Base-by-base conservation (phyloP, 2,888 invertebrate species). In the Latrodectus hesperus region DNA sequence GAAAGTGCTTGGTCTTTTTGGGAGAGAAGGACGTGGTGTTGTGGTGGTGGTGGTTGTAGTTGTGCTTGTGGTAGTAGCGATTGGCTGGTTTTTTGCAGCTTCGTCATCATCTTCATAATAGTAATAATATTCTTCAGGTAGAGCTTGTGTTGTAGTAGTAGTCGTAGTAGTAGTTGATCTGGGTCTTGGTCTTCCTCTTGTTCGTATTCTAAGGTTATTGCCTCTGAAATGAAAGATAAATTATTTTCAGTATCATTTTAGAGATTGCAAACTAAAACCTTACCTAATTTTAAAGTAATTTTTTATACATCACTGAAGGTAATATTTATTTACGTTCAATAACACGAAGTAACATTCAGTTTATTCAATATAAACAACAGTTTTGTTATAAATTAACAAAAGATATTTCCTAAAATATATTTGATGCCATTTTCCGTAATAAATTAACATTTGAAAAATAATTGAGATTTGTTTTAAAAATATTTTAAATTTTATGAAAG, bases 51-150 rank as follows among this genome's bases (percentile, higher is more conserved):
- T 72, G 92, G 83, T 88, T 6, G 83, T 88, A 14, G 90, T 88
- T 89, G 93, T 52, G 92, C 92, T 90, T 92, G 93, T 22, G 92
- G 91, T 90, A 9, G 89, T 90, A 65, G 88, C 77, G 16, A 86
- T 82, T n/a, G 83, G 80, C 16, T 84, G 51, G 4, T 90, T 71
- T 12, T 88, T 38, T 14, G 89, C 68, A 5, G 89, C 22, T 17
- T 88, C 88, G 11, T 90, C 90, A 10, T 89, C 88, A 60, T 89
- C 88, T 53, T 88, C 76, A 77, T 90, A 90, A 49, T 90, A 87
- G 22, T 90, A 89, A 26, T 89, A 76, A 68, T 90, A 84, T 9
- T 85, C 82, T 55, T 76, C 75, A 1, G 80, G 68, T 6, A 85
- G 80, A 9, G 84, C 76, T 9, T 81, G 49, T 9, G 88, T 89